A percentile compares a stretch with the other conserved stretches of the same genome.
phyloP scores from a whole-genome alignment of 2,113 vertebrate species.

The Protobothrops flavoviridis region DNA sequence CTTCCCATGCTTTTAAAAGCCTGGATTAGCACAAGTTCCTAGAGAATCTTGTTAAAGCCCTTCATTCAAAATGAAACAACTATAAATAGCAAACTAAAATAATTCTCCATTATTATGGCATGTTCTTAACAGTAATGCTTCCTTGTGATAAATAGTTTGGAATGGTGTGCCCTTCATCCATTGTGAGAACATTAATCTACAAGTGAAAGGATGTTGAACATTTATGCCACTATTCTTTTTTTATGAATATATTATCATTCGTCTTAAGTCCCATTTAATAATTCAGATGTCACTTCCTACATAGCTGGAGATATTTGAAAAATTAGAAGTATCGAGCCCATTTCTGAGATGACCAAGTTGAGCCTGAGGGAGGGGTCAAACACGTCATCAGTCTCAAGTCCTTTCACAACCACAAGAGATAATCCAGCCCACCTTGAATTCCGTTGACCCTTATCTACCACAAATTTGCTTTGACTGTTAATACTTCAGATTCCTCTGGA shows the following conservation, averaged over 20 bases:
- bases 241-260: slow-evolving; percentile 7
- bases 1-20: background rate
- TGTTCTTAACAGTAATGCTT: background rate
- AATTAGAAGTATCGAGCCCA: background rate
- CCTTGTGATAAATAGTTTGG: slow-evolving; percentile 12
- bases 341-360: too few species aligned
- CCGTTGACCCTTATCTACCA: too few species aligned
- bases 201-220: background rate
- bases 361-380: too few species aligned
- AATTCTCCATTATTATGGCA: background rate
- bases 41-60: background rate
- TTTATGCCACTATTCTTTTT: background rate
- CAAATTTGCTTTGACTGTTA: too few species aligned
- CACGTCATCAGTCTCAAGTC: too few species aligned
- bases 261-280: slow-evolving; percentile 13
- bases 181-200: slow-evolving; percentile 11
- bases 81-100: slow-evolving; percentile 11
- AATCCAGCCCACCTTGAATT: too few species aligned
- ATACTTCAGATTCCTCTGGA: too few species aligned
- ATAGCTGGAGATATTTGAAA: background rate
- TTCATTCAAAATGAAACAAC: background rate
- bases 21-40: background rate
- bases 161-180: slow-evolving; percentile 4
- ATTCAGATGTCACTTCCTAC: background rate
- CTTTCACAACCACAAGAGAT: too few species aligned